Conservation (phyloP, 2,797 vertebrate species). For the Sphaeramia orbicularis region DNA sequence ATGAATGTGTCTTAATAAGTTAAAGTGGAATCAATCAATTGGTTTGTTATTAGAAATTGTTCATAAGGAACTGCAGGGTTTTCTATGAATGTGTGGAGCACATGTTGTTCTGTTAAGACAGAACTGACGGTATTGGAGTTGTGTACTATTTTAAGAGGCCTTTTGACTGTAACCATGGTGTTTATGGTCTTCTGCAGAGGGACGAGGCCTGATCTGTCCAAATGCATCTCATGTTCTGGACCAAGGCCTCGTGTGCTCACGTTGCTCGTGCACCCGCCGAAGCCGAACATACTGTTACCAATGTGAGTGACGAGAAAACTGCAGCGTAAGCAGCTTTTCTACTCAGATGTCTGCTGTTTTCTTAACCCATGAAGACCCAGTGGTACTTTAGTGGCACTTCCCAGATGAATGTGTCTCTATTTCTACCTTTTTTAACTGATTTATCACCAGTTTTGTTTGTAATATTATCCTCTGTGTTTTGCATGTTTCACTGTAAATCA, state of each 20-base stretch:
- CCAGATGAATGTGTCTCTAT: too few species aligned
- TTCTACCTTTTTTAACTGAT: too few species aligned
- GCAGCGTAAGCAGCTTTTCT: slow-evolving; percentile 54
- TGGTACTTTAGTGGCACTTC: too few species aligned
- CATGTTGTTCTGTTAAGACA: background rate
- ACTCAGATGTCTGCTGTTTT: slow-evolving; percentile 42
- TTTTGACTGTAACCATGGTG: slow-evolving; percentile 37
- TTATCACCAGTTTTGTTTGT: too few species aligned
- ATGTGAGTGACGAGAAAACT: slow-evolving; percentile 46
- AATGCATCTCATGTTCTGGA: slow-evolving; percentile 35
- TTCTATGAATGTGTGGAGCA: slow-evolving; percentile 7
- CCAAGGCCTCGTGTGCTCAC: slow-evolving; percentile 33
- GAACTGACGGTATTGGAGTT: background rate
- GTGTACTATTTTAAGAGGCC: slow-evolving; percentile 32
- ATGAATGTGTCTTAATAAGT: too few species aligned
- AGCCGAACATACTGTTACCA: slow-evolving; percentile 43
- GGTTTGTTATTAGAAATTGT: too few species aligned
- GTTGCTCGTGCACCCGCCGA: slow-evolving; percentile 23
- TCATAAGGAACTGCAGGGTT: too few species aligned
- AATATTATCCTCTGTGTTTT: too few species aligned
- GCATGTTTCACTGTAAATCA: too few species aligned
- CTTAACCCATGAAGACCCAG: too few species aligned
- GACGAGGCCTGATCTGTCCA: background rate
- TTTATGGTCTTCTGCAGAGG: background rate
- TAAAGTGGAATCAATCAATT: too few species aligned